Evolutionary conservation across 2,797 vertebrate genomes (phyloP).

Genomic region (Ctenopoma multispine): DNA sequence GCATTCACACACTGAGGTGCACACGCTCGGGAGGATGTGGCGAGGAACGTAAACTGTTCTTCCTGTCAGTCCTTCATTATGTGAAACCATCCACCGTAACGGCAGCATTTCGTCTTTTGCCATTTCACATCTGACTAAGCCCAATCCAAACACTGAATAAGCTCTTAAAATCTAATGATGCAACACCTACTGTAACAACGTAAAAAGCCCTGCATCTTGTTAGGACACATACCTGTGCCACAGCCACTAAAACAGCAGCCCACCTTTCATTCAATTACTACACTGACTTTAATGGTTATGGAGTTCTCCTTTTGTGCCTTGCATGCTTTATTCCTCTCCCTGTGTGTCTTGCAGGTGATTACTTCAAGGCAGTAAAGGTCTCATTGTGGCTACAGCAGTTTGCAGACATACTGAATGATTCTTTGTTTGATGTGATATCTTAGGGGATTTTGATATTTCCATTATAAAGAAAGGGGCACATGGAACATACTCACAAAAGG

Average conservation of each 20-base stretch:
- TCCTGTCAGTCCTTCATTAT: constrained; percentile 65
- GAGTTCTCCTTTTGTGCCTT: constrained; percentile 66
- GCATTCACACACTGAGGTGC: constrained; percentile 36
- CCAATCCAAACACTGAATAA: constrained; percentile 54
- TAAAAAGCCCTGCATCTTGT: constrained; percentile 50
- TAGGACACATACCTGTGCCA: constrained; percentile 63
- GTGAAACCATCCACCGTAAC: constrained; percentile 61
- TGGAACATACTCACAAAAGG: constrained; percentile 17
- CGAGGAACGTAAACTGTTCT: constrained; percentile 40
- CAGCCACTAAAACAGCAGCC: constrained; percentile 73
- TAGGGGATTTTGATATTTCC: constrained; percentile 52
- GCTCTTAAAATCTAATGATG: constrained; percentile 66
- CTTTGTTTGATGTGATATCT: constrained; percentile 57
- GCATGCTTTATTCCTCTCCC: constrained; percentile 62
- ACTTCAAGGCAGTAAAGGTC: constrained; percentile 72
- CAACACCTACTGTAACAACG: constrained; percentile 60
- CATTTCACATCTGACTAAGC: constrained; percentile 69
- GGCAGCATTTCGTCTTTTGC: constrained; percentile 45
- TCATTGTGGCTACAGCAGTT: constrained; percentile 51
- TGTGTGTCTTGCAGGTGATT: constrained; percentile 73
- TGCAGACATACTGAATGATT: constrained; percentile 45
- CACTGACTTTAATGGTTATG: constrained; percentile 75
- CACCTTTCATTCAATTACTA: constrained; percentile 75
- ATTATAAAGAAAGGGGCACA: constrained; percentile 35
- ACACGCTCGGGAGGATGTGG: constrained; percentile 26